Evolutionary conservation across 2,888 invertebrate genomes (phyloP).

Genomic region (Drosophila robusta): DNA sequence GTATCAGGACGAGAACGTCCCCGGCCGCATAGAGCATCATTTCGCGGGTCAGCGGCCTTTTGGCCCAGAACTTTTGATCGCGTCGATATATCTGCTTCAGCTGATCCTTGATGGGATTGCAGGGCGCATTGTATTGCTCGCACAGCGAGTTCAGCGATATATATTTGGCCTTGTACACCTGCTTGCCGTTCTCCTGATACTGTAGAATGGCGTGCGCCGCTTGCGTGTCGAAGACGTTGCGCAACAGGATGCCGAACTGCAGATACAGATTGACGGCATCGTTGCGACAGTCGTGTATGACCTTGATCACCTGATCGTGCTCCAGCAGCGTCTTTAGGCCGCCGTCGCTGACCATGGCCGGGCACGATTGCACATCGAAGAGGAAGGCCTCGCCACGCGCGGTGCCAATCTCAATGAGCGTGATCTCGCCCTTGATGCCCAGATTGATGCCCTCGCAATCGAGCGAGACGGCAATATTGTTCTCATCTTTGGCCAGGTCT

Average conservation of each 20-base stretch:
- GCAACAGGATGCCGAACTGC: slow-evolving; percentile 93
- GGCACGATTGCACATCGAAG: slow-evolving; percentile 94
- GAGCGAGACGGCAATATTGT: slow-evolving; percentile 89
- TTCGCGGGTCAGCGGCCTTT: slow-evolving; percentile 94
- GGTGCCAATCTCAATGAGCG: slow-evolving; percentile 94
- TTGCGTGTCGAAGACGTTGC: slow-evolving; percentile 96
- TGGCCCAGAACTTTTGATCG: slow-evolving; percentile 95
- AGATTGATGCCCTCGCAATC: slow-evolving; percentile 97
- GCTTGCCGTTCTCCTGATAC: slow-evolving; percentile 94
- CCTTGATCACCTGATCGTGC: slow-evolving; percentile 92
- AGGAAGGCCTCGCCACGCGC: slow-evolving; percentile 93
- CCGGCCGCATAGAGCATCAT: slow-evolving; percentile 96
- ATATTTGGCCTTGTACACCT: slow-evolving; percentile 97
- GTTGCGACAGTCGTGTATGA: slow-evolving; percentile 96
- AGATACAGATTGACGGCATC: slow-evolving; percentile 94
- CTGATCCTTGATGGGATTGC: slow-evolving; percentile 96
- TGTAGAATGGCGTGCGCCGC: slow-evolving; percentile 96
- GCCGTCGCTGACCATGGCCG: slow-evolving; percentile 90
- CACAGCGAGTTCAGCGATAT: slow-evolving; percentile 96
- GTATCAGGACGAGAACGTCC: slow-evolving; percentile 94
- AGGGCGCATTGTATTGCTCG: slow-evolving; percentile 93
- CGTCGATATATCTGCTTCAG: slow-evolving; percentile 93
- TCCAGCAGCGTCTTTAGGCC: slow-evolving; percentile 93
- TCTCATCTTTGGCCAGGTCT: slow-evolving; percentile 85
- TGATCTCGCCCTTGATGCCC: slow-evolving; percentile 94